Base-by-base conservation (phyloP, 2,113 vertebrate species). In the Argyrosomus japonicus region DNA sequence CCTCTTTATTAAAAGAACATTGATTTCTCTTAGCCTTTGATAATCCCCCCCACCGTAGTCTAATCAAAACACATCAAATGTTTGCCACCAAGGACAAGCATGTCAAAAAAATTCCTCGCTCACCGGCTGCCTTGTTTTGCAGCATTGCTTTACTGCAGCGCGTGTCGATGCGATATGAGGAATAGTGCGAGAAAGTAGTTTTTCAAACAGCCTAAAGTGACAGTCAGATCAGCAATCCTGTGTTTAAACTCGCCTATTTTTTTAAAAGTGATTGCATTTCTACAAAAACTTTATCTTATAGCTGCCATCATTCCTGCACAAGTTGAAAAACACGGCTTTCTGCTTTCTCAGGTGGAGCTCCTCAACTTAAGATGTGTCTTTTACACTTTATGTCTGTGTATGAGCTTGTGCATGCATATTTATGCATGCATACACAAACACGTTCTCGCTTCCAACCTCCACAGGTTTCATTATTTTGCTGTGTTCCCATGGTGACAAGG, bases 1-100 rank as follows among this genome's bases (percentile, higher is more conserved):
- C 82, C 83, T 91, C 90, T 94, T 95, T 94, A 93, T 95, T 92
- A 93, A 92, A 92, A 88, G 88, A 92, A 94, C 92, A 94, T 93
- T 93, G 93, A 94, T 94, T 94, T 94, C 87, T 90, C 91, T 85
- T 92, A 91, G 89, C 88, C 87, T 93, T 93, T 93, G 92, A 94
- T 94, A 93, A 94, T 89, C 76, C 83, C 87, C 81, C 85, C 86
- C 93, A 87, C 86, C 76, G 50, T 84, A 88, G 83, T 88, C 87
- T 88, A 89, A 90, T 93, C 93, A 91, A 91, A 94, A 91, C 87
- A 89, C 92, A 91, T 94, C 87, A 91, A 85, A 88, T 90, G 86
- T 89, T 92, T 86, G 87, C 90, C 83, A 87, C 86, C 90, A 89
- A 93, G 91, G 91, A 89, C 91, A 87, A 80, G 81, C 85, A 58